Conservation (phyloP, 2,797 vertebrate species). For the Chelidonichthys spinosus region DNA sequence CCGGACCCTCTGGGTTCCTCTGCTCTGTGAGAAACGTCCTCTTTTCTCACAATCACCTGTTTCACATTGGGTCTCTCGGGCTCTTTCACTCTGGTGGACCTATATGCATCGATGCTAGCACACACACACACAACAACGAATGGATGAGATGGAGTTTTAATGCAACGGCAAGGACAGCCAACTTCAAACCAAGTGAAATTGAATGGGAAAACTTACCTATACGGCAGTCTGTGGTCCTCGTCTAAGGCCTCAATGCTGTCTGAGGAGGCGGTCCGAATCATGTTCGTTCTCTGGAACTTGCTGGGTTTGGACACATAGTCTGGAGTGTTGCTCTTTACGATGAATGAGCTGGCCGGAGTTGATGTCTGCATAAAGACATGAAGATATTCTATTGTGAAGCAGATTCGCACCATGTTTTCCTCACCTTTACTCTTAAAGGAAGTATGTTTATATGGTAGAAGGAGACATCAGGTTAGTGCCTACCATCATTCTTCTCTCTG, state of each 20-base stretch:
- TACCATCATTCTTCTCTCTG: constrained; percentile 86
- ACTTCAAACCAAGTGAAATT: not conserved
- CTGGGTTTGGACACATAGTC: constrained; percentile 74
- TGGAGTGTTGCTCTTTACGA: constrained; percentile 79
- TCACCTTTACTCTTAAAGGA: not conserved
- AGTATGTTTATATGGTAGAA: not conserved
- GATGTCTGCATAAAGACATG: constrained; percentile 71
- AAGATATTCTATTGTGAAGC: not conserved
- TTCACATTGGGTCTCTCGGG: constrained; percentile 88
- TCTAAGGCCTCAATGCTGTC: constrained; percentile 80
- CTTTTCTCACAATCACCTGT: constrained; percentile 92
- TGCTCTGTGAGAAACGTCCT: constrained; percentile 85
- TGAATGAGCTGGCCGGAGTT: constrained; percentile 85
- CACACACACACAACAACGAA: not conserved
- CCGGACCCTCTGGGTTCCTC: constrained; percentile 81
- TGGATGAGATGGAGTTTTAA: not conserved
- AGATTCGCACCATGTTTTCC: rapidly evolving
- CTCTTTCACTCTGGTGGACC: constrained; percentile 93
- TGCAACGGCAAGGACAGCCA: not conserved
- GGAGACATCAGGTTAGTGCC: not conserved
- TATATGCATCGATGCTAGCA: constrained; percentile 90
- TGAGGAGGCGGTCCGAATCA: constrained; percentile 81
- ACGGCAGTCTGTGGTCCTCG: constrained; percentile 89
- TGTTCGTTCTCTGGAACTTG: constrained; percentile 86
- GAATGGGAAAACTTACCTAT: constrained; percentile 85